Evolutionary conservation across 2,113 vertebrate species (phyloP), one percentile per base, ranked within the genome.

Genomic region (Ceyx cyanopectus): DNA sequence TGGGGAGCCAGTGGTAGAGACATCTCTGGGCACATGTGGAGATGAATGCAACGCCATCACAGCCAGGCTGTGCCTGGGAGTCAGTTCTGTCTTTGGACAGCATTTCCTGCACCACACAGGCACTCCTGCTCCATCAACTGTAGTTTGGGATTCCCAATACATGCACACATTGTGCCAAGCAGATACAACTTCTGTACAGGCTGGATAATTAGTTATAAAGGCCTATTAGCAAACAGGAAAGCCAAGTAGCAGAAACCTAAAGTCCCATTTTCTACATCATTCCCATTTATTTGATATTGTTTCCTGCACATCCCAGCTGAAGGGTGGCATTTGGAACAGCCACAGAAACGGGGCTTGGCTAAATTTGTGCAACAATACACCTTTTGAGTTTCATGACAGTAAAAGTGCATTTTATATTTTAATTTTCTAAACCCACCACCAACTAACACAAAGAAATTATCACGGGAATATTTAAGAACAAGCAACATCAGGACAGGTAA

Each of bases 111-210:
- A 7, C 20, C 67, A 30, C 1, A 0, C 45, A 32, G 50, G 48
- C 58, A 27, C 17, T 72, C n/a, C 48, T 53, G 63, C 72, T 80
- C 46, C 30, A 23, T 2, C 69, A 1, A 1, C 3, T 1, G 24
- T 1, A 58, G 29, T 15, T 5, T 50, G 57, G 56, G 57, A 54
- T 34, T 77, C 69, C 54, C 7, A 4, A 2, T 2, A 51, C 32
- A 23, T 2, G 10, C 37, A 8, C 0, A 0, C 18, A 3, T 26
- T 27, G 50, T 46, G 51, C 46, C 46, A 82, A 79, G 45, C 0
- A 32, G 8, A n/a, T 6, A 62, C 5, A 41, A 11, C 21, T 43
- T 26, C 53, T 46, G 12, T 58, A 58, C 58, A 77, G 72, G 23
- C 13, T 76, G 29, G 18, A 21, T 60, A 56, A 56, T 41, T 73